A percentile compares a stretch with the other conserved stretches of the same genome.
Conservation (phyloP, 2,797 vertebrate species). For the Luscinia luscinia region DNA sequence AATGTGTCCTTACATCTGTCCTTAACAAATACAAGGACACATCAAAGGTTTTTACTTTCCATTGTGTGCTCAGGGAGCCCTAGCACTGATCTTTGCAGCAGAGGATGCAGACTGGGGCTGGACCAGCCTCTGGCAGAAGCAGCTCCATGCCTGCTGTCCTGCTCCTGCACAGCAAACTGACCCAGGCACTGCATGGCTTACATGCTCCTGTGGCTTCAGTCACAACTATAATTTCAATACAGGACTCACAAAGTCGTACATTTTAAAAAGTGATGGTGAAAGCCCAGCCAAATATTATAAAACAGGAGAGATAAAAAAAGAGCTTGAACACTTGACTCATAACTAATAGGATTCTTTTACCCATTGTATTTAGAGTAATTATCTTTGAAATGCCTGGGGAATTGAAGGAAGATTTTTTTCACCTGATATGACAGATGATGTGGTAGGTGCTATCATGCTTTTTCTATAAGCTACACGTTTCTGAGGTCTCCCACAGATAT, state of each 20-base stretch:
- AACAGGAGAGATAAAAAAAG: slow-evolving; percentile 7
- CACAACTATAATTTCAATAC: neutral
- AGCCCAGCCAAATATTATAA: neutral
- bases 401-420: slow-evolving; percentile 10
- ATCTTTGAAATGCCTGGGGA: slow-evolving; percentile 29
- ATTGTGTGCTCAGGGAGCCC: neutral
- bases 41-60: neutral
- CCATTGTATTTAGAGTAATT: slow-evolving; percentile 34
- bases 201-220: neutral
- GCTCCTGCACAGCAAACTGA: neutral
- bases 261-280: neutral
- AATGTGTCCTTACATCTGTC: neutral
- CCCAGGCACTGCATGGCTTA: neutral
- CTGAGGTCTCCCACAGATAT: neutral
- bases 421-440: neutral
- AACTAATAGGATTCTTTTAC: slow-evolving; percentile 44
- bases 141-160: neutral
- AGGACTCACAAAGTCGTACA: neutral
- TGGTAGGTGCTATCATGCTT: neutral
- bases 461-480: neutral
- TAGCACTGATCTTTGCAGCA: neutral
- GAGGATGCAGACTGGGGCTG: neutral
- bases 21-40: neutral
- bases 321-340: slow-evolving; percentile 4
- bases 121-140: neutral